Evolutionary conservation across 53 echinoderm and acorn worm species (phyloP).

Genomic region (Paelopatides confundens): DNA sequence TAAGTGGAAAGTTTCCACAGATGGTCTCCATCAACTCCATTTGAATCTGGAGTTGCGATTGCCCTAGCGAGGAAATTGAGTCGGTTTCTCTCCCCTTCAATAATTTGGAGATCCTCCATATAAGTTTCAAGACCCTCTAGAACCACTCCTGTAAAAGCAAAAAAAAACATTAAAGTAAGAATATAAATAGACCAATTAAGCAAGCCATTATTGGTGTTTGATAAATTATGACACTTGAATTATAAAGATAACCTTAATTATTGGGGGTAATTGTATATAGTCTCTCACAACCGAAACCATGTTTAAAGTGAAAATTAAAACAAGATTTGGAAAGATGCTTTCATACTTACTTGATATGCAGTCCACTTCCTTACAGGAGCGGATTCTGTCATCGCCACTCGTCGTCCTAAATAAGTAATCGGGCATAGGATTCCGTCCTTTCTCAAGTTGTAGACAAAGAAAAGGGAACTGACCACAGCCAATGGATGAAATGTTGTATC

Average conservation of each 20-base stretch:
- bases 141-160: slow-evolving; percentile 67
- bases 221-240: no score
- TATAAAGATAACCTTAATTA: no score
- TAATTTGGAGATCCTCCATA: slow-evolving; percentile 60
- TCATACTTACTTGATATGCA: slow-evolving; percentile 45
- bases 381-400: slow-evolving; percentile 75
- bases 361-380: slow-evolving; percentile 71
- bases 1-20: slow-evolving; percentile 86
- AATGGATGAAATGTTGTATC: slow-evolving; percentile 75
- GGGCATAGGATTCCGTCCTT: slow-evolving; percentile 72
- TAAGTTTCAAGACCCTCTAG: slow-evolving; percentile 70
- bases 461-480: slow-evolving; percentile 77
- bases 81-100: slow-evolving; percentile 70
- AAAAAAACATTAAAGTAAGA: neutral
- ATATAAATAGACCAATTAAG: no score
- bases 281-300: neutral
- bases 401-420: slow-evolving; percentile 73
- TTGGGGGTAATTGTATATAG: no score
- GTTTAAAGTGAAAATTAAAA: no score
- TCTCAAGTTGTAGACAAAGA: slow-evolving; percentile 79
- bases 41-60: slow-evolving; percentile 63
- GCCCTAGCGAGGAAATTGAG: slow-evolving; percentile 66
- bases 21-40: slow-evolving; percentile 75
- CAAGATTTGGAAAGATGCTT: neutral
- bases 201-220: no score